Base-by-base conservation (phyloP, 2,888 invertebrate genomes). In the Eulithis prunata region DNA sequence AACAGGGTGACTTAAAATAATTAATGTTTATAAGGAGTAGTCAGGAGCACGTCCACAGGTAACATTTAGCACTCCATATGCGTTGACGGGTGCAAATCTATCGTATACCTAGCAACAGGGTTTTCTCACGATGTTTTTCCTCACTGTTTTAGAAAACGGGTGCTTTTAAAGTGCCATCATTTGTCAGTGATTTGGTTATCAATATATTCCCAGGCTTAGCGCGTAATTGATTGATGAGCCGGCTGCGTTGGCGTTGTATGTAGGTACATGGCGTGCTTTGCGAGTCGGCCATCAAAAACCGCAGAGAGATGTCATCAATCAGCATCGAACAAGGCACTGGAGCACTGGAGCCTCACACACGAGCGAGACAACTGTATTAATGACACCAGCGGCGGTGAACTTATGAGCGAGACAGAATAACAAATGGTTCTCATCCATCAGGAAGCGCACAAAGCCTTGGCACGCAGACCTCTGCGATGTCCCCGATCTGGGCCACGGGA, bases 371-470 rank as follows among this genome's bases (percentile, higher is more conserved):
- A 41, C 56, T 74, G 69, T 80, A 80, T 80, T 78, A 80, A 80
- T 78, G 80, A 75, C 66, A 64, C 67, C 74, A 64, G 67, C 55
- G 8, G 62, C 71, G 72, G 73, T 71, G 68, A 72, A 78, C 79
- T 77, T 77, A 77, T 75, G 79, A 79, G 76, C 71, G 74, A 74
- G 76, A 77, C 78, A 74, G 73, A 75, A 73, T 78, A 75, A 80
- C 75, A 75, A 75, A 83, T 83, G 78, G 76, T 73, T 68, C 68
- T 72, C 78, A 82, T 83, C 78, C 73, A 76, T 82, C 82, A 81
- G 78, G 74, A 76, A 71, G 75, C 77, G 69, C 77, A 78, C 78
- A 77, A 75, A 78, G 71, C 72, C 75, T 75, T 75, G 75, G 67
- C 75, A 74, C 69, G 72, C 53, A 13, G 66, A 70, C 74, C 71